Percentiles rank a stretch among this genome's conserved stretches.
Conservation (phyloP, 2,113 vertebrate species). For the Herpetotheres cachinnans region DNA sequence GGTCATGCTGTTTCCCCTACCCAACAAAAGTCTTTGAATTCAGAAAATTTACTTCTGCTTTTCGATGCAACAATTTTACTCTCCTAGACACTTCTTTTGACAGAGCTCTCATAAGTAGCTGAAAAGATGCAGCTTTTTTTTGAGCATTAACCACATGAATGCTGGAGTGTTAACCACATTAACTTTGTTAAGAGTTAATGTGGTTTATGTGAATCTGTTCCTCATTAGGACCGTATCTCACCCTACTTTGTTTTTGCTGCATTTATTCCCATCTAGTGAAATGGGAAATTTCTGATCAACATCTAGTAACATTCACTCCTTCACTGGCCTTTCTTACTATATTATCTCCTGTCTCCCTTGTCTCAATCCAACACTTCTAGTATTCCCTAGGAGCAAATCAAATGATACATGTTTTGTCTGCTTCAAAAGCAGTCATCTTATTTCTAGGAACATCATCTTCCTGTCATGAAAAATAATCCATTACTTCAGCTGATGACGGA, state of each 20-base stretch:
- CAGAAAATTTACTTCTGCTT: neutral
- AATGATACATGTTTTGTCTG: conserved; percentile 4
- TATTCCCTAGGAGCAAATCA: neutral
- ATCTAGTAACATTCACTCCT: neutral
- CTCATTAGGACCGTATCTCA: neutral
- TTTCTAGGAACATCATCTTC: conserved; percentile 25
- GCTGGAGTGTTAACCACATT: neutral
- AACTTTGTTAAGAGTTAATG: neutral
- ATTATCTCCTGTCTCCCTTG: neutral
- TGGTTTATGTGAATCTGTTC: neutral
- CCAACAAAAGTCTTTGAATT: neutral
- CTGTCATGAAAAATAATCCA: neutral
- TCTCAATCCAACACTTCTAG: neutral
- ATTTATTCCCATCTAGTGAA: neutral
- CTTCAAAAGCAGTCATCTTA: neutral
- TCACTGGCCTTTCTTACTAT: neutral
- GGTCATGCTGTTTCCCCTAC: neutral
- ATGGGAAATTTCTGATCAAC: neutral
- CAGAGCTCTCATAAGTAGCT: neutral
- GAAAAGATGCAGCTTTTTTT: neutral
- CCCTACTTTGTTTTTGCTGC: neutral
- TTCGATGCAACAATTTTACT: neutral
- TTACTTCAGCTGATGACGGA: neutral
- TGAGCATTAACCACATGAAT: neutral
- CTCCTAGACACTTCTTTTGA: neutral